Base-by-base conservation (phyloP, 2,113 vertebrate species). In the Pogonocichla stellata region DNA sequence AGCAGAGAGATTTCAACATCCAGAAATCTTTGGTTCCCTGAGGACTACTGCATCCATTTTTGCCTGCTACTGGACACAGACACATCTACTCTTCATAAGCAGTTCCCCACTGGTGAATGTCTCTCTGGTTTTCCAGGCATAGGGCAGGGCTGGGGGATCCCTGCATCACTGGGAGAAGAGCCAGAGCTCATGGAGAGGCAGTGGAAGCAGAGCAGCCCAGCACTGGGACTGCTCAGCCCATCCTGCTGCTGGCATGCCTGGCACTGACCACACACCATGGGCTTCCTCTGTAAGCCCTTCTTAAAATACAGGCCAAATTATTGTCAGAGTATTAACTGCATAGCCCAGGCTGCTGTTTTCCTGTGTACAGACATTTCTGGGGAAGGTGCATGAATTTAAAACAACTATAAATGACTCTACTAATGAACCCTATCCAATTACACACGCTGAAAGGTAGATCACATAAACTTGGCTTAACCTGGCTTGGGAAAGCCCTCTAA, bases 401-500 rank as follows among this genome's bases (percentile, higher is more conserved):
- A 40, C 1, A 11, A 29, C 62, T 88, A 19, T 45, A 90, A 83
- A 43, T 2, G 23, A 73, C 60, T 80, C 31, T 28, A 7, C 64
- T 58, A 82, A 86, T 73, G 71, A 94, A 88, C 34, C 12, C 38
- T 12, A 64, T 29, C 56, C 79, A 90, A 74, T 88, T 72, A 74
- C 38, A 88, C 25, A 81, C 14, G 3, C 56, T 60, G 67, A 87
- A 75, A 95, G 80, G 73, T 20, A 83, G 60, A 83, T 90, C 54
- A 78, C 81, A 93, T 74, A 83, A 80, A 93, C 56, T 53, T 66
- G 85, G 75, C 79, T 95, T 85, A 88, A 50, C 26, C 75, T 74
- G 85, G 77, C 81, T 47, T 64, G 62, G 85, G 69, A 93, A 64
- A 94, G 60, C 40, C 75, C 72, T 94, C 72, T 93, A 93, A 96